Evolutionary conservation across 2,888 invertebrate genomes (phyloP), one percentile per base, ranked within the genome.

Genomic region (Protonemura montana): DNA sequence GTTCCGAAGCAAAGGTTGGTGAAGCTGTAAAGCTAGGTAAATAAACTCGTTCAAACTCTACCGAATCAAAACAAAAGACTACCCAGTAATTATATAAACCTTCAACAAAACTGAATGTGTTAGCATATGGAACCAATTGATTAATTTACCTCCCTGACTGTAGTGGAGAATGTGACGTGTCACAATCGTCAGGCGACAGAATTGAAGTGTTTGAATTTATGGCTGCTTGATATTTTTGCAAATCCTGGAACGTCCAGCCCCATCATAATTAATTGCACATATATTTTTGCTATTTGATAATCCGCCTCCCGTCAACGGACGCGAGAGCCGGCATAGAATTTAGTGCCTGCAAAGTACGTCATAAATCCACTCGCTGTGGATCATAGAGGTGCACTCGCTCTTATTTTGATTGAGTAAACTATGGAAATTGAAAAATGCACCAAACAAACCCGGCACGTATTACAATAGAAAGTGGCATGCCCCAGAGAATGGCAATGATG

Each of bases 341-440:
- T 59, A 59, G 59, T 59, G 59, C 59, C 59, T 59, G 59, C 59
- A 59, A 59, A 59, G 59, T 21, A 59, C 59, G 59, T 59, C 59
- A 59, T 59, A 59, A 59, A 59, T 59, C 21, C 59, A 21, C 59
- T 59, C 59, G 7, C 59, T 2, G 59, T 13, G 59, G 59, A 59
- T 59, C 16, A 13, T 59, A 21, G 13, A 3, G 59, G 59, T 13
- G 59, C 59, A 10, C 59, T 21, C 59, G 59, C 59, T 35, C 59
- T 10, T 21, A 21, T 21, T 59, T 59, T 59, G 59, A 59, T 59
- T 59, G 59, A 59, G 59, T 59, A 59, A 59, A 59, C 59, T 59
- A 59, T 21, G 59, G 16, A 59, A 59, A 59, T 59, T 59, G 59
- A 59, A 59, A 59, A 59, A 59, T 59, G 59, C 59, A 59, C 59